Base-by-base conservation (phyloP, 2,113 vertebrate species). In the Alosa alosa region DNA sequence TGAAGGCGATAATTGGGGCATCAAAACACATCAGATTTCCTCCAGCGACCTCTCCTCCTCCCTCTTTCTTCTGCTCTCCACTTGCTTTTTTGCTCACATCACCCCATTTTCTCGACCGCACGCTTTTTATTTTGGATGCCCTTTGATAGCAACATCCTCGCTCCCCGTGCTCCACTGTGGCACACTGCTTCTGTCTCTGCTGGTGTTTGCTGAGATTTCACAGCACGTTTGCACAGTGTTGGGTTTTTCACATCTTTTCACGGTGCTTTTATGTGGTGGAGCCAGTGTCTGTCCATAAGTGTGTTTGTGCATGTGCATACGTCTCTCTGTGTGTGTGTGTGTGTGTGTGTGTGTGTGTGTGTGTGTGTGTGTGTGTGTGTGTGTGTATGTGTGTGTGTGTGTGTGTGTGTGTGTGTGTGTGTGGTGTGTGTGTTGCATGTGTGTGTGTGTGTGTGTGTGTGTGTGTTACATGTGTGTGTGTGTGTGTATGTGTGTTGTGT, bases 1-100 rank as follows among this genome's bases (percentile, higher is more conserved):
- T 86, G 72, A 90, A 91, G 90, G 89, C 89, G 60, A 89, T 89
- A 93, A 93, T 91, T 92, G 90, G 93, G 89, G 88, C 94, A 92
- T 94, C 93, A 90, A 89, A 93, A 89, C 87, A 90, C 88, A 90
- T 85, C 86, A 88, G 82, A 88, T 78, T 82, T 84, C 89, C 84
- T 81, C 44, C 25, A 39, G 44, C 86, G 55, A 78, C 83, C 72
- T 55, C 39, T 52, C 64, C 86, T 81, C 83, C 75, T 84, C 41
- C 81, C n/a, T n/a, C n/a, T 49, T 18, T 11, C 45, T 1, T 36
- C 72, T 50, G 50, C 47, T 64, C 60, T 86, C 86, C 31, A 86
- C 85, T 25, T 87, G 83, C 64, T 47, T 86, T 89, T 72, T 52
- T 10, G 31, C 25, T 36, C 64, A 0, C n/a, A 6, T 72, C 64